Percentiles rank a stretch among this genome's conserved stretches.
phyloP scores from a whole-genome alignment of 2,797 vertebrate genomes.

The Gadopsis bispinosus region DNA sequence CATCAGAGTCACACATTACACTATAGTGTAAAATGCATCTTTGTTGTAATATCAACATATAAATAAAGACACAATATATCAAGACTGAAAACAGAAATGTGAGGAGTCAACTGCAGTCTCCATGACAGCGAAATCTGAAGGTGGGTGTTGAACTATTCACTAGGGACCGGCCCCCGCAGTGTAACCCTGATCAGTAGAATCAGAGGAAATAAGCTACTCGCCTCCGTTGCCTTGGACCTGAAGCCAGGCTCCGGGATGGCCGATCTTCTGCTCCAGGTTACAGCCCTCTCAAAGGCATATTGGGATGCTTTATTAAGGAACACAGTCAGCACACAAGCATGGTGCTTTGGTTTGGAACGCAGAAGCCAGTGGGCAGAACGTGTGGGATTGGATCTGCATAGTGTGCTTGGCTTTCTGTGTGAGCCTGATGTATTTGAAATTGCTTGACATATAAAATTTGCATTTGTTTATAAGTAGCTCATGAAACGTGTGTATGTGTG shows the following conservation, averaged over 20 bases:
- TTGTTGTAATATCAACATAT: background rate
- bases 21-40: background rate
- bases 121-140: constrained; percentile 67
- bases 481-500: constrained; percentile 21
- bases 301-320: constrained; percentile 47
- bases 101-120: constrained; percentile 62
- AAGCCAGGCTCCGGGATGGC: constrained; percentile 34
- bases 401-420: constrained; percentile 48
- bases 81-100: constrained; percentile 45
- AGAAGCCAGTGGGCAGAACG: constrained; percentile 68
- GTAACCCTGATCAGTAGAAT: constrained; percentile 66
- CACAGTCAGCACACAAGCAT: constrained; percentile 40
- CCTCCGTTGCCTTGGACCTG: constrained; percentile 48
- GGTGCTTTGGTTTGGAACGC: constrained; percentile 40
- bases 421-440: constrained; percentile 48
- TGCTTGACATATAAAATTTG: constrained; percentile 61
- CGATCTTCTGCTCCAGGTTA: constrained; percentile 37
- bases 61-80: constrained; percentile 24
- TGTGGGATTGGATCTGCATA: constrained; percentile 71
- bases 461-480: constrained; percentile 63
- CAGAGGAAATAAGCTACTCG: constrained; percentile 39
- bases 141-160: constrained; percentile 61
- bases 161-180: constrained; percentile 52
- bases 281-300: constrained; percentile 53
- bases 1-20: background rate